Evolutionary conservation across 2,888 invertebrate genomes (phyloP), one percentile per base, ranked within the genome.

Genomic region (Scaptomyza parva): DNA sequence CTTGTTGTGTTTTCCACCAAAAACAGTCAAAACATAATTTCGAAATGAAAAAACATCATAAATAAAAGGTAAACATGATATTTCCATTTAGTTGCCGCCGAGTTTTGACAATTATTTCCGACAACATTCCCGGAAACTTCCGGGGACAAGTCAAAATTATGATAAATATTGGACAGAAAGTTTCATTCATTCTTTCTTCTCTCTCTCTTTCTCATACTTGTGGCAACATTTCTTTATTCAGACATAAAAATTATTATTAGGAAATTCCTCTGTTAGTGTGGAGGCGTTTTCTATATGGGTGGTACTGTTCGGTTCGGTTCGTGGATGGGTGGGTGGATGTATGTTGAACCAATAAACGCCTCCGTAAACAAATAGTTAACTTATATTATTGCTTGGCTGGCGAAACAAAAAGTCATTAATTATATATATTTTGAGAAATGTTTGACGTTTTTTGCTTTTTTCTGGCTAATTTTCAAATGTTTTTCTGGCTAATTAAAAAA

Each of bases 31-130:
- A 14, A 14, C 3, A 2, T 20, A 35, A 24, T 4, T 8, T 1
- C 14, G 5, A 17, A 17, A 12, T 24, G 22, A 14, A 45, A 26
- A 18, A 5, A 35, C 9, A 18, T 18, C 7, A 37, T 7, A 44
- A 2, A 6, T 7, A 3, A 43, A 35, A 26, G n/a, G n/a, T 6
- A 8, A 28, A 54, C 39, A 60, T 48, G 43, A 30, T n/a, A 39
- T 55, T 48, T 55, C 37, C 24, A 70, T 70, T 69, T 52, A 43
- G 39, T 28, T 28, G 11, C 30, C 26, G 26, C 33, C 30, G 26
- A 33, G 11, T 7, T 35, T 53, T 47, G 47, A 68, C 61, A 70
- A 63, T 43, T 39, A 59, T 55, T 65, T 64, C 58, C 65, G 59
- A 55, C 43, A 59, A 54, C 33, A 24, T 47, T 41, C 8, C 35